Base-by-base conservation (phyloP, 2,113 vertebrate genomes). In the Camelus bactrianus region DNA sequence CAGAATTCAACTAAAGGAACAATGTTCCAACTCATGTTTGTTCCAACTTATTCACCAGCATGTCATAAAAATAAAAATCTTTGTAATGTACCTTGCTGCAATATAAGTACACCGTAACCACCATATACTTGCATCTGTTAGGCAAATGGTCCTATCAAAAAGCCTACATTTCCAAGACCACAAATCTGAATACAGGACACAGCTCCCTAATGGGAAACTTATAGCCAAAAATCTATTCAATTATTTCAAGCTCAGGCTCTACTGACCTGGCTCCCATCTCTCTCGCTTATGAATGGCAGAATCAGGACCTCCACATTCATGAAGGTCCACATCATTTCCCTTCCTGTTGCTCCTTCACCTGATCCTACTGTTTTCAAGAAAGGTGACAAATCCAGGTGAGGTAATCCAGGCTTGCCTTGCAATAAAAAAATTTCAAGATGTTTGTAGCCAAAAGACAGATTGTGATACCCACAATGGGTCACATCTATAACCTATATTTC, bases 1-100 rank as follows among this genome's bases (percentile, higher is more conserved):
- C 48, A 89, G 54, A 94, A 48, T 96, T 20, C 19, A 89, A 52
- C 50, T 80, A 94, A 94, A 91, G n/a, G 11, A 93, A 69, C 16
- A 85, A 85, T 81, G 10, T 65, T 84, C 48, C 20, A 88, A 56
- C 6, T 93, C 24, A n/a, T 35, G 17, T 35, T 85, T 91, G n/a
- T 28, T 89, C 67, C 60, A 95, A 89, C 35, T 89, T 95, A n/a
- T 72, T 93, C 67, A 76, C 8, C 30, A 95, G 28, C 17, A 67
- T 89, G 26, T 69, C 50, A 84, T 62, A 69, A 84, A 70, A 94
- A 46, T 75, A 90, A 77, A 96, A 89, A 86, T 26, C 58, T 76
- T 89, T 81, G 46, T 88, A 46, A 84, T 69, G 17, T 5, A 32
- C 13, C 46, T 93, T 82, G 28, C 22, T 76, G 14, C 20, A 69